Percentiles rank a stretch among this genome's conserved stretches.
Evolutionary conservation across 2,113 vertebrate species (phyloP).

Genomic region (Prunella fulvescens): DNA sequence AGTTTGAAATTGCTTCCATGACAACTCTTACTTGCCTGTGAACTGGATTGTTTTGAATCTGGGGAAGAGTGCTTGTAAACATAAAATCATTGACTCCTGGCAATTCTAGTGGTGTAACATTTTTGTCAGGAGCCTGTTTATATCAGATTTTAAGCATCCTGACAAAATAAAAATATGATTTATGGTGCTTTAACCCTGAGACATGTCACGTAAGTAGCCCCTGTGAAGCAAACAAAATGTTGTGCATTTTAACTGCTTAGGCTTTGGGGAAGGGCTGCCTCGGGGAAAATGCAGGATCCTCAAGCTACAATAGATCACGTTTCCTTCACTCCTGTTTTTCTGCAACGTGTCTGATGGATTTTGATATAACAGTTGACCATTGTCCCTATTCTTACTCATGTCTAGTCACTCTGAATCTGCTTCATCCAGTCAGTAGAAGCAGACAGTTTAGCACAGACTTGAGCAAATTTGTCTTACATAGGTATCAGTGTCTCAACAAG

Average conservation of each 20-base stretch:
- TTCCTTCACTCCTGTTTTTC: not conserved
- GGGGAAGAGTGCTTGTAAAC: not conserved
- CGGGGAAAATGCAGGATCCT: not conserved
- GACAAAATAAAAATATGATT: not conserved
- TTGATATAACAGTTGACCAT: not conserved
- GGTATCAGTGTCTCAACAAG: not conserved
- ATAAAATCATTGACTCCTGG: not conserved
- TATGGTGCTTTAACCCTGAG: conserved; percentile 15
- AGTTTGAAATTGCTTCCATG: not conserved
- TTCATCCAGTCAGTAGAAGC: not conserved
- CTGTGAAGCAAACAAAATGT: not conserved
- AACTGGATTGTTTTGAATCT: not conserved
- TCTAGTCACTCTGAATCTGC: not conserved
- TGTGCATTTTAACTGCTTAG: not conserved
- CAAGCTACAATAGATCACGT: not conserved
- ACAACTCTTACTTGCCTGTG: not conserved
- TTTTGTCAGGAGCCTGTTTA: not conserved
- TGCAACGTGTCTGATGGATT: not conserved
- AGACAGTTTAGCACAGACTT: not conserved
- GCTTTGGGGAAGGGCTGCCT: not conserved
- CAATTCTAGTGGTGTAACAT: conserved; percentile 26
- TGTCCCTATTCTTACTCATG: not conserved
- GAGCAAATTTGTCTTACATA: not conserved
- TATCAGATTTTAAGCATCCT: not conserved
- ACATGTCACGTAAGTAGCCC: not conserved